Conservation (phyloP, 2,113 vertebrate species). For the Phainopepla nitens region DNA sequence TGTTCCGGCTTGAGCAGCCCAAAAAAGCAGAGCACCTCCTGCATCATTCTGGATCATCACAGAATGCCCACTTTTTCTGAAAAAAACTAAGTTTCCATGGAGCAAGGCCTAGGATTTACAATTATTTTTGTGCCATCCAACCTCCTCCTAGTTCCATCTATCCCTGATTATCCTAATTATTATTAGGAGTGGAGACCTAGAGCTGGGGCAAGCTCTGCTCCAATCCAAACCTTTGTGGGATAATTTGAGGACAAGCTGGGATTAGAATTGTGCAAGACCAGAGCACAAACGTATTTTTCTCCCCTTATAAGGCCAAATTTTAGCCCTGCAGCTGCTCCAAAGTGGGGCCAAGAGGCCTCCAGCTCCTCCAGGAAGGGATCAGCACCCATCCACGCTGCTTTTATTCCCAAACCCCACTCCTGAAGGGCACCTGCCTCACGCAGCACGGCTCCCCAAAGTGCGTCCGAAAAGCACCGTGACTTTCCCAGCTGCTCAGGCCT, state of each 20-base stretch:
- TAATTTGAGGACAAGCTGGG: neutral
- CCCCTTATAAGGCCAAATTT: neutral
- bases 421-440: neutral
- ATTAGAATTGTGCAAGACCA: accelerated
- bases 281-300: accelerated
- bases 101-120: neutral
- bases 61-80: accelerated
- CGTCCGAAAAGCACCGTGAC: accelerated
- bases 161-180: neutral
- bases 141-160: neutral
- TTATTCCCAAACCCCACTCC: neutral
- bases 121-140: neutral
- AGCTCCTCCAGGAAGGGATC: accelerated
- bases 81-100: neutral
- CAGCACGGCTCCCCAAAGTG: neutral
- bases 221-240: accelerated
- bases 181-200: neutral
- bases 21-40: neutral
- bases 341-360: neutral
- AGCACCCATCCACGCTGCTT: accelerated
- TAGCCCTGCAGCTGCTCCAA: neutral
- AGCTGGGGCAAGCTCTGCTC: neutral
- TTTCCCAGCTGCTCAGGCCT: neutral
- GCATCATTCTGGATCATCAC: neutral
- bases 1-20: neutral